Conservation (phyloP, 2,888 invertebrate genomes). For the Tenthredo distinguenda region DNA sequence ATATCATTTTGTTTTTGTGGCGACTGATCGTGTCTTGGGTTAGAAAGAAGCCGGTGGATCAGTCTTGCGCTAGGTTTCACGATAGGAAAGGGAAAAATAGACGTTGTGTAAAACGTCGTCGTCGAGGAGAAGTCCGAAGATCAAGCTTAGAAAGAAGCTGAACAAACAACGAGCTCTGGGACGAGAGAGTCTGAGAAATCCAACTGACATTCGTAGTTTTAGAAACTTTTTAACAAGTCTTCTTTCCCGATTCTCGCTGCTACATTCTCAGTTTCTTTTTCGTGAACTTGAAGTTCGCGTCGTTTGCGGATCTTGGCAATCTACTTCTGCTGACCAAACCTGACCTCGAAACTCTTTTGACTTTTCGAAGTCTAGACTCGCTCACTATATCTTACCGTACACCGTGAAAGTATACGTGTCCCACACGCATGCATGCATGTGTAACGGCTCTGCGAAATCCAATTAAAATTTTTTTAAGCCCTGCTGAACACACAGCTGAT, state of each 20-base stretch:
- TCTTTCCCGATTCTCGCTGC: constrained; percentile 55
- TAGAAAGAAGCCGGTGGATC: background rate
- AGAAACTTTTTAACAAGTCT: constrained; percentile 68
- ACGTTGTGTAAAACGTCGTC: background rate
- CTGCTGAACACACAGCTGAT: background rate
- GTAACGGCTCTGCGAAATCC: background rate
- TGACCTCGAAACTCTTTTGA: constrained; percentile 34
- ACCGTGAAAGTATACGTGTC: background rate
- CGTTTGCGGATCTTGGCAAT: constrained; percentile 40
- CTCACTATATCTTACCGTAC: background rate
- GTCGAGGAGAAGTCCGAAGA: background rate
- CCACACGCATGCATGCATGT: background rate
- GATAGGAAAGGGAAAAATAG: background rate
- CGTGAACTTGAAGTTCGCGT: constrained; percentile 47
- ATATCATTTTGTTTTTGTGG: background rate
- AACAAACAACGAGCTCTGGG: constrained; percentile 37
- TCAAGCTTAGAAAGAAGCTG: background rate
- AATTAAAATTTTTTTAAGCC: background rate
- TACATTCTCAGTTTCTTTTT: constrained; percentile 37
- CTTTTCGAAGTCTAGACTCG: constrained; percentile 27
- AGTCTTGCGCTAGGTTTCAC: background rate
- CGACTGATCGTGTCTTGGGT: background rate
- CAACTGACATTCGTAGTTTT: constrained; percentile 57
- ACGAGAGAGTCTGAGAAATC: constrained; percentile 33
- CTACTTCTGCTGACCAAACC: constrained; percentile 46